Base-by-base conservation (phyloP, 2,113 vertebrate genomes). In the Puffinus mauretanicus region DNA sequence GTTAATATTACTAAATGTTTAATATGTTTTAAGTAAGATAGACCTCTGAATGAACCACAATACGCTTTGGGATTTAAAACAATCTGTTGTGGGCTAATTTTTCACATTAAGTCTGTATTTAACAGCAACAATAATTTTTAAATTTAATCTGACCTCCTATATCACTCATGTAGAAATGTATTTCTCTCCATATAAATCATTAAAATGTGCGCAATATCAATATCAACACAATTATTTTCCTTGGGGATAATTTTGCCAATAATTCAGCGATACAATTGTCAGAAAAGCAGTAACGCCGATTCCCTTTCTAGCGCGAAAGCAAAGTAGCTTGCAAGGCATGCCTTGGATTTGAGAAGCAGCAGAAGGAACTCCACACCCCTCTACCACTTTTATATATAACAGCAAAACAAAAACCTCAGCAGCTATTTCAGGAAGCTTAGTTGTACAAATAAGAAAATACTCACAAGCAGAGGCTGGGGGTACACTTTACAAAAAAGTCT, bases 321-420 rank as follows among this genome's bases (percentile, higher is more conserved):
- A 15, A 93, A 97, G 72, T 64, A 88, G 81, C 97, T 95, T 66
- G 85, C 90, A 96, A 94, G 94, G 85, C 97, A 94, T 90, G 64
- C 82, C 96, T 97, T 57, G 71, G 42, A 87, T 96, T 78, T 95
- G 91, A 95, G 94, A 97, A 94, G 71, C 93, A 88, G 92, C 95
- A 97, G 93, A 97, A 97, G 96, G 96, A 97, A 92, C 92, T 95
- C 94, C 93, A 86, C 96, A 77, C 91, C 96, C 97, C 94, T 92
- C 75, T 52, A 82, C 94, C 94, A 95, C 86, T 94, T 94, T 95
- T 96, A 96, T 81, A 95, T 92, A 71, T 82, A 94, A 94, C 90
- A 82, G 71, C 88, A 95, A 90, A 97, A 91, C 90, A 96, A 92
- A 96, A 90, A 92, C 85, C 71, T 82, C 92, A 91, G 93, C 90